Evolutionary conservation across 2,113 vertebrate species (phyloP).

Genomic region (Archilochus colubris): DNA sequence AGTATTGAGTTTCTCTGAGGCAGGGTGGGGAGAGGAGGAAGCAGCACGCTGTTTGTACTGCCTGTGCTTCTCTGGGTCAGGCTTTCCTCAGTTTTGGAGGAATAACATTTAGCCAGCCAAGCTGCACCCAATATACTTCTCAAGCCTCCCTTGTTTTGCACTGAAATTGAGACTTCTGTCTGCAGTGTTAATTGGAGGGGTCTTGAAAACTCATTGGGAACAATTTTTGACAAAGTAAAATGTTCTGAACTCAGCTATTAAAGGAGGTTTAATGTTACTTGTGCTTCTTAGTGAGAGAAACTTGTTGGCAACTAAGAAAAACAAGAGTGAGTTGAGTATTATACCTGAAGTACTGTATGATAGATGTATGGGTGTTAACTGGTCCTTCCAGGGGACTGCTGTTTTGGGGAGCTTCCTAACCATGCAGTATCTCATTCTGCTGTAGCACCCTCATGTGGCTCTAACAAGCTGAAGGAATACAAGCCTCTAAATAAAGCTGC

Average conservation of each 20-base stretch:
- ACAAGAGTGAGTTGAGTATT: background rate
- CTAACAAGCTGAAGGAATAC: background rate
- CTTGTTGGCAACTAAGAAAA: background rate
- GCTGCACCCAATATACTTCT: background rate
- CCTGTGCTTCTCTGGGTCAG: background rate
- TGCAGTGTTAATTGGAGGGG: background rate
- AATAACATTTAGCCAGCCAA: background rate
- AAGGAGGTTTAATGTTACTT: background rate
- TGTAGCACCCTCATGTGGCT: conserved; percentile 65
- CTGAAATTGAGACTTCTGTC: background rate
- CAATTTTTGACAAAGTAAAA: background rate
- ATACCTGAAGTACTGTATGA: background rate
- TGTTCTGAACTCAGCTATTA: background rate
- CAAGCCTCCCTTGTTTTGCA: conserved; percentile 38
- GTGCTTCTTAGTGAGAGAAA: background rate
- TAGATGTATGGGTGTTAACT: background rate
- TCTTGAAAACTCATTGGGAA: conserved; percentile 2
- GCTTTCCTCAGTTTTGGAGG: background rate
- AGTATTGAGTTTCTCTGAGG: background rate
- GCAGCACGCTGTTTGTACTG: background rate
- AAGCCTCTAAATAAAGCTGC: background rate
- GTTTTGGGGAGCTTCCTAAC: background rate
- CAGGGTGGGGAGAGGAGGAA: background rate
- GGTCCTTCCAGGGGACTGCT: background rate
- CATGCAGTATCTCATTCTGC: background rate